Percentiles rank a stretch among this genome's conserved stretches.
Evolutionary conservation across 1,140 invertebrate species (phyloP).

Genomic region (Bombus confusus): DNA sequence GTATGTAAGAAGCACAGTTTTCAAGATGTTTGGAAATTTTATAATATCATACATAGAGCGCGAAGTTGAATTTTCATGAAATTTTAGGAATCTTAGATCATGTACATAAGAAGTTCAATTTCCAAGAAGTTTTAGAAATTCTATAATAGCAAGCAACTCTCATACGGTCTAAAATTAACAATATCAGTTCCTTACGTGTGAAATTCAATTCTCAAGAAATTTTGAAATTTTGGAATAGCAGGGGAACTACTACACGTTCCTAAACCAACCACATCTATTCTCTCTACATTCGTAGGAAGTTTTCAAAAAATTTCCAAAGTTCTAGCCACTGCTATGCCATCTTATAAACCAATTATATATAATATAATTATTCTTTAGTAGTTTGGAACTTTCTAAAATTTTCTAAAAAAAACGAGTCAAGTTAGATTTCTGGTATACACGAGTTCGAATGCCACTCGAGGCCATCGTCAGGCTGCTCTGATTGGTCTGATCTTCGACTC

Average conservation of each 20-base stretch:
- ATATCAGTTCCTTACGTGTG: no score
- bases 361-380: background rate
- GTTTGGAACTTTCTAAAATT: no score
- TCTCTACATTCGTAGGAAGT: background rate
- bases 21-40: background rate
- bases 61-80: background rate
- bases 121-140: background rate
- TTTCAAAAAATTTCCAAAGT: background rate
- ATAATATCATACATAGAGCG: no score
- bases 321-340: background rate
- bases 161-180: background rate
- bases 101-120: background rate
- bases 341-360: background rate
- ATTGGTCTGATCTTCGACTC: slow-evolving; percentile 81
- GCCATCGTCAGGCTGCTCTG: slow-evolving; percentile 69
- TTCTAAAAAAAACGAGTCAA: no score
- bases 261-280: background rate
- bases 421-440: no score
- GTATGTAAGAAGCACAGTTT: background rate
- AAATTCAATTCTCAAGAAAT: background rate
- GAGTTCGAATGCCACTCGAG: slow-evolving; percentile 57
- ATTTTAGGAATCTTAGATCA: background rate
- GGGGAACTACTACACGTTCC: background rate
- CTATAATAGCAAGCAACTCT: background rate
- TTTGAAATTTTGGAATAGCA: background rate